Conservation (phyloP, 2,113 vertebrate species). For the Piprites chloris region DNA sequence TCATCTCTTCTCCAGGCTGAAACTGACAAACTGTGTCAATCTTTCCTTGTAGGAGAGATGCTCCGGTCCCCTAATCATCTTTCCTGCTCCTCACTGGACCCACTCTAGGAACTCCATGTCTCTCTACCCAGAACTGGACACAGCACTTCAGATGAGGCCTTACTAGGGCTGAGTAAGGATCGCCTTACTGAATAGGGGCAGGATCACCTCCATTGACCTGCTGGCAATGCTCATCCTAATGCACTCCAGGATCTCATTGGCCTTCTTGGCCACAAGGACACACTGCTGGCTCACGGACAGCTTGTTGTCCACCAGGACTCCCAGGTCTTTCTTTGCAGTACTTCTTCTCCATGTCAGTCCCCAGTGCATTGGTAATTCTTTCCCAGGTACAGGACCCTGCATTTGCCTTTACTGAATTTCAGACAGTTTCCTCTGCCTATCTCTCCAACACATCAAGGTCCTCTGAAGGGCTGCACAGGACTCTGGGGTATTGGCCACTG, state of each 20-base stretch:
- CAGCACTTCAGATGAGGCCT: neutral
- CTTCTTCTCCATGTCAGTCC: neutral
- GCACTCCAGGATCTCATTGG: neutral
- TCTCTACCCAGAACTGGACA: neutral
- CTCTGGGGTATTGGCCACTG: neutral
- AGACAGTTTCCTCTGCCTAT: neutral
- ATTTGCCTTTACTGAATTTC: neutral
- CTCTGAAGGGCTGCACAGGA: neutral
- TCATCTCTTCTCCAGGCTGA: neutral
- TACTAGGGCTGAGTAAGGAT: too few relatives aligned
- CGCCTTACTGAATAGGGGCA: too few relatives aligned
- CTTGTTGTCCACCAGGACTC: neutral
- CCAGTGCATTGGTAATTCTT: neutral
- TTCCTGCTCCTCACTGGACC: fast-evolving
- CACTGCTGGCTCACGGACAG: neutral
- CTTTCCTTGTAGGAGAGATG: neutral
- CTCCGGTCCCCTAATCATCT: neutral
- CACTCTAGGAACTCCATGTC: fast-evolving
- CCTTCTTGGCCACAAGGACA: neutral
- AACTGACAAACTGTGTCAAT: fast-evolving
- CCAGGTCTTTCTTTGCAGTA: neutral
- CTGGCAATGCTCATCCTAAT: neutral
- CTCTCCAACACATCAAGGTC: neutral
- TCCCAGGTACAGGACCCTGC: too few relatives aligned
- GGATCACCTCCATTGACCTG: neutral